These are phyloP conservation scores for Amblyjoppa fuscipennis DNA, from an alignment of 2,888 invertebrate species.

Conservation along the genomic window DNA sequence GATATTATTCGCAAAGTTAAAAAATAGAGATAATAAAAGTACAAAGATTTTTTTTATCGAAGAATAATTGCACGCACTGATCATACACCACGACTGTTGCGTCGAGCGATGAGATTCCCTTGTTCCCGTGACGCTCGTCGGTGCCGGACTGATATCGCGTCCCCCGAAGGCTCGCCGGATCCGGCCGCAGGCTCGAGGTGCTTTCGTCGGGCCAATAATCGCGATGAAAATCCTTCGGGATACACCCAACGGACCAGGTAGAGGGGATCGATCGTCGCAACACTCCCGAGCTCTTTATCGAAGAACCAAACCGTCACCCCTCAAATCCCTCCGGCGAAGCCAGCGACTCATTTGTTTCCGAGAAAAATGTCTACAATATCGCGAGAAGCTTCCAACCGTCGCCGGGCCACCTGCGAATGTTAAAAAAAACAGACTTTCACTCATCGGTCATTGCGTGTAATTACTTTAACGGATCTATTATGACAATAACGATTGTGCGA, in stretches of 20 bases:
- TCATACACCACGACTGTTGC: background rate
- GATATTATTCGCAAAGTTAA: background rate
- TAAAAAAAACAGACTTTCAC: background rate
- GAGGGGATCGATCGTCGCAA: background rate
- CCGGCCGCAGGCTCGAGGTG: background rate
- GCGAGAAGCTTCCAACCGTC: slow-evolving; percentile 1
- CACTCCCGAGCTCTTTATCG: background rate
- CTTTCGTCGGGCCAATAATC: slow-evolving; percentile 8
- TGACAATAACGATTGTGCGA: background rate
- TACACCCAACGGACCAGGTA: background rate
- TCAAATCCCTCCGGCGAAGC: background rate
- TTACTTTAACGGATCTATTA: background rate
- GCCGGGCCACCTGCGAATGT: background rate
- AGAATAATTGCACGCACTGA: background rate
- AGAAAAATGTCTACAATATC: slow-evolving; percentile 4
- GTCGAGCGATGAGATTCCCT: background rate
- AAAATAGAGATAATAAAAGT: background rate
- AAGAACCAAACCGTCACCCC: background rate
- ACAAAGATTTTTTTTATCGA: background rate
- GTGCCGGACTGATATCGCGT: slow-evolving; percentile 26
- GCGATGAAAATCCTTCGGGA: slow-evolving; percentile 10
- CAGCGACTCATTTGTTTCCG: background rate
- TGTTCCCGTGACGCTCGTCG: slow-evolving; percentile 1
- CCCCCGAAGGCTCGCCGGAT: background rate
- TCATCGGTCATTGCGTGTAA: background rate